Evolutionary conservation across 2,888 invertebrate genomes (phyloP).

Genomic region (Yponomeuta cagnagella): DNA sequence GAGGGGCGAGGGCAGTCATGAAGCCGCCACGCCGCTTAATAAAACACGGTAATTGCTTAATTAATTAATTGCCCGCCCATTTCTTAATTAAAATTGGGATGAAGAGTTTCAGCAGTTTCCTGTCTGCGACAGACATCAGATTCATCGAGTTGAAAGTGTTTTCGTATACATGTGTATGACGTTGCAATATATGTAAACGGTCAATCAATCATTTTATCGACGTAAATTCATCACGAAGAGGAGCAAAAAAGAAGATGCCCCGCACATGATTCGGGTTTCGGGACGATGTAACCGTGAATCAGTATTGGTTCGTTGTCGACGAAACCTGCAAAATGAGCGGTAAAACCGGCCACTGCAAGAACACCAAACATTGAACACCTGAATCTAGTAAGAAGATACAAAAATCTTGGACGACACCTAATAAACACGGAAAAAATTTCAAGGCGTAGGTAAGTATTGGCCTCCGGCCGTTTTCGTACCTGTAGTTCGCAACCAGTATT

Average conservation of each 20-base stretch:
- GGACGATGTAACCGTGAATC: constrained; percentile 84
- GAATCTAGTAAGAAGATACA: not conserved
- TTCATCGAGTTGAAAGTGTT: not conserved
- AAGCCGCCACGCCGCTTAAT: constrained; percentile 31
- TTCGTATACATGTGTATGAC: not conserved
- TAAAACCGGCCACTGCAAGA: constrained; percentile 16
- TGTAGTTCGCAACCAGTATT: too few relatives aligned
- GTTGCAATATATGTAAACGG: not conserved
- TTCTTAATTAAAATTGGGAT: constrained; percentile 41
- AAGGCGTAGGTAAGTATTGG: not conserved
- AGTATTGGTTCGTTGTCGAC: constrained; percentile 94
- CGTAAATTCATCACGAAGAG: not conserved
- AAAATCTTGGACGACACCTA: not conserved
- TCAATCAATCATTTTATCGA: not conserved
- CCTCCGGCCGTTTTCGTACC: too few relatives aligned
- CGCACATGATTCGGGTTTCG: constrained; percentile 92
- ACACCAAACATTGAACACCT: constrained; percentile 13
- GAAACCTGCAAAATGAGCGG: constrained; percentile 95
- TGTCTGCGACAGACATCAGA: not conserved
- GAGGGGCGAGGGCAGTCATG: constrained; percentile 14
- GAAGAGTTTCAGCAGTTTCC: constrained; percentile 20
- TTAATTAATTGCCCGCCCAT: constrained; percentile 45
- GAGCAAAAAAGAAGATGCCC: constrained; percentile 31
- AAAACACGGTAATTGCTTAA: constrained; percentile 34
- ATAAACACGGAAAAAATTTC: not conserved